A percentile compares a stretch with the other conserved stretches of the same genome.
phyloP scores from a whole-genome alignment of 2,797 vertebrate genomes.

The Austrolebias charrua region DNA sequence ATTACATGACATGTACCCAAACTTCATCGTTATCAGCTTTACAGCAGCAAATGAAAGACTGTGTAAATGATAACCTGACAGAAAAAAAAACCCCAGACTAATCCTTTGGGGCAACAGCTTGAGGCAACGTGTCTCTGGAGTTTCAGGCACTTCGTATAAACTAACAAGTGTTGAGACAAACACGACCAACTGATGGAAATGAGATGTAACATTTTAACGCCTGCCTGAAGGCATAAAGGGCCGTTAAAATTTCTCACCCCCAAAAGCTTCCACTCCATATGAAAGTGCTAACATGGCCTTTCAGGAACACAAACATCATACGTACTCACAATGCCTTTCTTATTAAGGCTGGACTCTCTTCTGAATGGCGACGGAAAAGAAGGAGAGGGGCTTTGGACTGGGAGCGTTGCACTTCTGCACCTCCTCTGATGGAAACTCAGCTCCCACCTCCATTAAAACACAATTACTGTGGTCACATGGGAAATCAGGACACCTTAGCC shows the following conservation, averaged over 20 bases:
- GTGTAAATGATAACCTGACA: neutral
- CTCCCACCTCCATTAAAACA: slow-evolving; percentile 69
- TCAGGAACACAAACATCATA: slow-evolving; percentile 21
- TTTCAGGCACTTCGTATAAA: slow-evolving; percentile 27
- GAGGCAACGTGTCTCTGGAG: slow-evolving; percentile 11
- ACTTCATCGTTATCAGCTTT: no score
- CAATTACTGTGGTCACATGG: slow-evolving; percentile 68
- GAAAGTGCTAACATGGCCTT: slow-evolving; percentile 13
- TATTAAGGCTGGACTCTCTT: slow-evolving; percentile 6
- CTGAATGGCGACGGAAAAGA: slow-evolving; percentile 7
- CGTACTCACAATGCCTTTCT: slow-evolving; percentile 36
- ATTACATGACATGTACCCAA: no score
- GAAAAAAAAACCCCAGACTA: neutral
- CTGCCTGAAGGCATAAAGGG: slow-evolving; percentile 18
- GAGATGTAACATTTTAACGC: slow-evolving; percentile 28
- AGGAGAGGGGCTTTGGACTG: slow-evolving; percentile 21
- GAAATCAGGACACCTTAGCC: slow-evolving; percentile 68
- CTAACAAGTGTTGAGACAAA: slow-evolving; percentile 38
- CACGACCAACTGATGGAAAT: slow-evolving; percentile 31
- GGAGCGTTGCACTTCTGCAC: slow-evolving; percentile 40
- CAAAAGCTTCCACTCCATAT: slow-evolving; percentile 15
- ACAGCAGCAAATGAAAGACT: neutral
- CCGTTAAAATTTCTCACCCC: slow-evolving; percentile 7
- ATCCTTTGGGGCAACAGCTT: neutral
- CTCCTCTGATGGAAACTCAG: slow-evolving; percentile 47